phyloP scores from a whole-genome alignment of 2,888 invertebrate species.

The Chymomyza fuscimana region DNA sequence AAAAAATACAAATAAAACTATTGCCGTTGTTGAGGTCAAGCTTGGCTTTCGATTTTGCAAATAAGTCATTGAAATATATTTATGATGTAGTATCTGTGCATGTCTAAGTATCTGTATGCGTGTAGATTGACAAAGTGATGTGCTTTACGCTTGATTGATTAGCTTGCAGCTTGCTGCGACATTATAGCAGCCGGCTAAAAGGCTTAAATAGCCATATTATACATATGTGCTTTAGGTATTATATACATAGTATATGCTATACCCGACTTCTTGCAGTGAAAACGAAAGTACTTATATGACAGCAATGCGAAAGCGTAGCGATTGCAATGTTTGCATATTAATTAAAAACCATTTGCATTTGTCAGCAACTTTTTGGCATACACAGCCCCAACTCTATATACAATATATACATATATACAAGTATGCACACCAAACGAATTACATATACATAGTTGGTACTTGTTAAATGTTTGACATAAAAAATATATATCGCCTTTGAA shows the following conservation, averaged over 20 bases:
- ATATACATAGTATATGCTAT: neutral
- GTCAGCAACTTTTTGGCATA: neutral
- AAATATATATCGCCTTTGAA: neutral
- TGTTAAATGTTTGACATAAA: neutral
- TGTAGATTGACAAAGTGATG: constrained; percentile 39
- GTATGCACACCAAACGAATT: neutral
- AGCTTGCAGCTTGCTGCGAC: neutral
- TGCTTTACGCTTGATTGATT: constrained; percentile 37
- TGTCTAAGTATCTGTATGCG: constrained; percentile 7
- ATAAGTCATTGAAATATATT: constrained; percentile 56
- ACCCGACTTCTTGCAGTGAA: neutral
- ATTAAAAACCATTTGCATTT: constrained; percentile 1
- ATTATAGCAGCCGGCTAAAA: neutral
- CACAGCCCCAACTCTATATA: neutral
- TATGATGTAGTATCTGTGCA: neutral
- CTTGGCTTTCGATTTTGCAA: constrained; percentile 18
- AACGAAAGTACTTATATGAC: neutral
- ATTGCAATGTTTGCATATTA: constrained; percentile 6
- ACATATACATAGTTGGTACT: neutral
- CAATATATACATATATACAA: neutral
- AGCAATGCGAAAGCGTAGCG: neutral
- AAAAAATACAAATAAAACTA: constrained; percentile 33
- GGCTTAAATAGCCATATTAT: neutral
- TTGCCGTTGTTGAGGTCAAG: constrained; percentile 43
- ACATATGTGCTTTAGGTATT: neutral